phyloP scores from a whole-genome alignment of 1,140 invertebrate genomes.

The Propsilocerus akamusi region DNA sequence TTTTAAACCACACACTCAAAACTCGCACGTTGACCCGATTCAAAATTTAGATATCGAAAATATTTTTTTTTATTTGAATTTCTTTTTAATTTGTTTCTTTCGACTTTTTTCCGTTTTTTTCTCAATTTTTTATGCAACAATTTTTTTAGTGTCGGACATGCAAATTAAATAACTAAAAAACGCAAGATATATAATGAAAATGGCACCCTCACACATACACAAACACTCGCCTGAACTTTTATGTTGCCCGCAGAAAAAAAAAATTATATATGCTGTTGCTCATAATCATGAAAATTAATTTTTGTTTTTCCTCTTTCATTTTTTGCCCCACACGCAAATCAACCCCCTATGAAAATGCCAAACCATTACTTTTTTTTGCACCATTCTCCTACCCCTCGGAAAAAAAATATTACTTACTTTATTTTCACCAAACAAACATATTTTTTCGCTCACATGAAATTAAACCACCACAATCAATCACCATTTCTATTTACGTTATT shows the following conservation, averaged over 20 bases:
- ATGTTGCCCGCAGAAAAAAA: neutral
- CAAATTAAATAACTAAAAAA: neutral
- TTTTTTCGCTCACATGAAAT: no score
- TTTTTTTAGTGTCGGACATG: neutral
- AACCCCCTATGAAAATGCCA: neutral
- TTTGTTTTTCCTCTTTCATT: neutral
- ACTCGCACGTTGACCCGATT: no score
- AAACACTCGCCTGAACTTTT: neutral
- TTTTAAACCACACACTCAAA: no score
- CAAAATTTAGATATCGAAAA: no score
- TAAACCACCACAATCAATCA: neutral
- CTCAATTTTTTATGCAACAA: neutral
- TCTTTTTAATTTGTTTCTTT: neutral
- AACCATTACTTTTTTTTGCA: neutral
- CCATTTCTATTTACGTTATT: neutral
- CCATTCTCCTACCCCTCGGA: neutral
- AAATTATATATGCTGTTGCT: constrained; percentile 1
- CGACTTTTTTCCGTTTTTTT: neutral
- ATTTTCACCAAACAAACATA: no score
- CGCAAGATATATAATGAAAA: neutral
- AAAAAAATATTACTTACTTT: neutral
- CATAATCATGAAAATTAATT: neutral
- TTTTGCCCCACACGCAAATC: neutral
- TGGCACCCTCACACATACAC: neutral
- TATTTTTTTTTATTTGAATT: no score